These are phyloP conservation scores for Mizuhopecten yessoensis DNA, from an alignment of 1,140 invertebrate species.

Conservation along the genomic window DNA sequence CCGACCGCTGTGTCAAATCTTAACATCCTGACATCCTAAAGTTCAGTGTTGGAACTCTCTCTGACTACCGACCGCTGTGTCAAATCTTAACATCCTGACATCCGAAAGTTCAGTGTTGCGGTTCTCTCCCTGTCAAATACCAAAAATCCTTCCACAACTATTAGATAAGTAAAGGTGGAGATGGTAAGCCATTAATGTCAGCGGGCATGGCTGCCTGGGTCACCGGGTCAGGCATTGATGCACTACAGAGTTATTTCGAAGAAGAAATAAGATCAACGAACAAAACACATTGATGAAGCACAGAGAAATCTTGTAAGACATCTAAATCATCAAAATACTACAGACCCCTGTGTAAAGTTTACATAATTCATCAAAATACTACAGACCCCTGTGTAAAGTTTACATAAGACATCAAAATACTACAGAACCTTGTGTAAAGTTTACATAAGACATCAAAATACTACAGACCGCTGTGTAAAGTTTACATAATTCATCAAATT, in stretches of 20 bases:
- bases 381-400: not conserved
- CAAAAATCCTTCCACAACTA: not conserved
- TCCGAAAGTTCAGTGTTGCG: no score
- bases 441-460: no score
- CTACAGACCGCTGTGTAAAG: not conserved
- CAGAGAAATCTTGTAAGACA: not conserved
- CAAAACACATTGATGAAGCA: not conserved
- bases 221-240: not conserved
- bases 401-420: no score
- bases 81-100: not conserved
- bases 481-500: no score
- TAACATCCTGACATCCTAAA: no score
- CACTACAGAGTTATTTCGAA: not conserved
- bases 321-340: no score
- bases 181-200: not conserved
- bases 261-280: not conserved
- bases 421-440: no score
- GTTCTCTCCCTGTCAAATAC: not conserved
- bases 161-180: not conserved
- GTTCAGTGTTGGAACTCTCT: not conserved
- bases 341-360: not conserved
- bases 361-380: no score
- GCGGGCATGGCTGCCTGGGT: not conserved
- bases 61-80: conserved; percentile 3
- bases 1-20: not conserved